Evolutionary conservation across 2,888 invertebrate species (phyloP).

Genomic region (Melieria crassipennis): DNA sequence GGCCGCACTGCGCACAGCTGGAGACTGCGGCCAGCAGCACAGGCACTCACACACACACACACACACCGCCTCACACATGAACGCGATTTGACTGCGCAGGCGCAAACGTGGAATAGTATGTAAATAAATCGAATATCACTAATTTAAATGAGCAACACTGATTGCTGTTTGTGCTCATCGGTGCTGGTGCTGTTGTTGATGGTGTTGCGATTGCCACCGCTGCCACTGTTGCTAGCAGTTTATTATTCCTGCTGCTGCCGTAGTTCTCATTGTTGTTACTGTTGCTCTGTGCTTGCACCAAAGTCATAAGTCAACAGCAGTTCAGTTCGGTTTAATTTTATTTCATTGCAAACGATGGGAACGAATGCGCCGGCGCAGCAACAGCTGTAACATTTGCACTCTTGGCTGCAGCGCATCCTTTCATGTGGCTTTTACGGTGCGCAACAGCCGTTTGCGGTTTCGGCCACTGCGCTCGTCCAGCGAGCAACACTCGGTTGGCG

Average conservation of each 20-base stretch:
- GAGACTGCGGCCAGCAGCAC: constrained; percentile 23
- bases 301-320: constrained; percentile 35
- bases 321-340: constrained; percentile 19
- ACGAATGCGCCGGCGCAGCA: constrained; percentile 14
- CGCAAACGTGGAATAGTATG: constrained; percentile 21
- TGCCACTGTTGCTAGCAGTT: background rate
- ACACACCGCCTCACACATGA: background rate
- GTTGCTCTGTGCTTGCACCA: constrained; percentile 6
- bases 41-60: constrained; percentile 3
- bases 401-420: constrained; percentile 15
- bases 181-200: constrained; percentile 15
- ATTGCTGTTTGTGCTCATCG: constrained; percentile 13
- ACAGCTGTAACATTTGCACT: constrained; percentile 27
- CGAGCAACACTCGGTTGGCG: background rate
- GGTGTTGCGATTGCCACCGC: constrained; percentile 1
- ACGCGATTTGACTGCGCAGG: background rate
- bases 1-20: constrained; percentile 37
- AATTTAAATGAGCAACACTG: constrained; percentile 54
- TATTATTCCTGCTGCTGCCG: too few relatives aligned
- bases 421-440: constrained; percentile 2
- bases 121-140: constrained; percentile 48
- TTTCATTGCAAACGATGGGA: constrained; percentile 9
- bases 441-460: background rate
- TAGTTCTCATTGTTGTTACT: constrained; percentile 7
- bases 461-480: background rate